Percentiles rank a stretch among this genome's conserved stretches.
Conservation (phyloP, 1,140 invertebrate genomes). For the Drosophila sulfurigaster region DNA sequence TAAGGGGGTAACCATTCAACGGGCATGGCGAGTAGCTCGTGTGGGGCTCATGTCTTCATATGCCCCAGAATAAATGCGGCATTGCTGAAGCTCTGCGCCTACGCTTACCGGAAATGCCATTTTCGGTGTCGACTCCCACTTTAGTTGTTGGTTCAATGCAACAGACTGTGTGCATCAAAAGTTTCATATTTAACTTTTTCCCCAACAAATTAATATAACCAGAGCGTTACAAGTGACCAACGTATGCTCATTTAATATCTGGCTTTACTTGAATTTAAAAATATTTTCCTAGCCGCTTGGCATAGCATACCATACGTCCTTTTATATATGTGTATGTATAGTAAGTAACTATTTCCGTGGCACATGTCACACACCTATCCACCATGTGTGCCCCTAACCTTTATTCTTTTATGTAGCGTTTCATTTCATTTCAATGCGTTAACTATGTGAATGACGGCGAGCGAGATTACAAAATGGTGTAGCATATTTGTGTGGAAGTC, state of each 20-base stretch:
- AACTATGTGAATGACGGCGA: constrained; percentile 56
- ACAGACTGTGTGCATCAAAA: constrained; percentile 3
- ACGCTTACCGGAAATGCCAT: constrained; percentile 70
- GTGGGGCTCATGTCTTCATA: constrained; percentile 37
- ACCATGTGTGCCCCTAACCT: constrained; percentile 11
- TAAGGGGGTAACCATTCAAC: constrained; percentile 12
- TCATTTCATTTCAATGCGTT: constrained; percentile 37
- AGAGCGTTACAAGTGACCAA: neutral
- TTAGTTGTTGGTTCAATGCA: constrained; percentile 62
- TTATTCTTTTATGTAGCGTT: constrained; percentile 38
- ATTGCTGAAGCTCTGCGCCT: constrained; percentile 64
- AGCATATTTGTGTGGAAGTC: constrained; percentile 12
- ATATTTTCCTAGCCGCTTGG: constrained; percentile 12
- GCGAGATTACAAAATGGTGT: constrained; percentile 47
- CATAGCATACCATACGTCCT: neutral
- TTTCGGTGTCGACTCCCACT: constrained; percentile 51
- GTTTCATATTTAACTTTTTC: too few species aligned
- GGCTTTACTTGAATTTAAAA: constrained; percentile 56
- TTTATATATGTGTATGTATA: too few species aligned
- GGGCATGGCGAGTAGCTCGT: constrained; percentile 20
- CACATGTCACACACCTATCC: neutral
- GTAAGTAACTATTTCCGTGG: neutral
- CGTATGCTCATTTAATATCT: constrained; percentile 52
- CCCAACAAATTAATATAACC: too few species aligned
- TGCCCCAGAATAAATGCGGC: constrained; percentile 66